These are phyloP conservation scores for Escarpia spicata DNA, from an alignment of 2,888 invertebrate genomes.

Conservation along the genomic window DNA sequence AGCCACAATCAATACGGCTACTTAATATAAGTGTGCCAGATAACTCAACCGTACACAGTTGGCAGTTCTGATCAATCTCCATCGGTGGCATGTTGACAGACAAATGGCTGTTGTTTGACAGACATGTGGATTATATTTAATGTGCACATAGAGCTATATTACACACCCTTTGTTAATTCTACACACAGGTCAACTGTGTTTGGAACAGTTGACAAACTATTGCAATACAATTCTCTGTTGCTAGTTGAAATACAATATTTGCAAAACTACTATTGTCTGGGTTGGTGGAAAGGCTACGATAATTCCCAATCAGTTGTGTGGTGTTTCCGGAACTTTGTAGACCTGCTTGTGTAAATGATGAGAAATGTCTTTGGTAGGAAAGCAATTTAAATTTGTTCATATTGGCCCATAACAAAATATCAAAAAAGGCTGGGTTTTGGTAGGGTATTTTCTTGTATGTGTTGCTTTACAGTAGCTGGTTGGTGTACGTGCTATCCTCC, in stretches of 20 bases:
- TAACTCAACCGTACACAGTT: not conserved
- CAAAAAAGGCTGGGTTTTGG: not conserved
- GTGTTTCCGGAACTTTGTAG: too few relatives aligned
- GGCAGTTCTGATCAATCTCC: not conserved
- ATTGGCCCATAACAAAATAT: too few relatives aligned
- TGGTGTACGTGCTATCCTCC: not conserved
- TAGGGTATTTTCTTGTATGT: not conserved
- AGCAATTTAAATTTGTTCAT: too few relatives aligned
- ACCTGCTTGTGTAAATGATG: too few relatives aligned
- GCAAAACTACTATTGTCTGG: not conserved
- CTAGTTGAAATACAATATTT: not conserved
- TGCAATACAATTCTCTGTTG: not conserved
- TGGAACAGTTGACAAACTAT: not conserved
- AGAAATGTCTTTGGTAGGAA: too few relatives aligned
- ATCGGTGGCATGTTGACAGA: not conserved
- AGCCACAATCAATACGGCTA: not conserved
- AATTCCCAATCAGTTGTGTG: too few relatives aligned
- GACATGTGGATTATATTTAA: not conserved
- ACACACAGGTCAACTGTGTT: not conserved
- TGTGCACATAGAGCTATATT: not conserved
- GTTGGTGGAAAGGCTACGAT: too few relatives aligned
- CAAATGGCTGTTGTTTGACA: not conserved
- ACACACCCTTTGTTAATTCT: not conserved
- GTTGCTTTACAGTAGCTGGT: not conserved
- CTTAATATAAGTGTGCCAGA: slow-evolving; percentile 5